A percentile compares a stretch with the other conserved stretches of the same genome.
Evolutionary conservation across 2,113 vertebrate species (phyloP).

Genomic region (Lipophrys pholis): DNA sequence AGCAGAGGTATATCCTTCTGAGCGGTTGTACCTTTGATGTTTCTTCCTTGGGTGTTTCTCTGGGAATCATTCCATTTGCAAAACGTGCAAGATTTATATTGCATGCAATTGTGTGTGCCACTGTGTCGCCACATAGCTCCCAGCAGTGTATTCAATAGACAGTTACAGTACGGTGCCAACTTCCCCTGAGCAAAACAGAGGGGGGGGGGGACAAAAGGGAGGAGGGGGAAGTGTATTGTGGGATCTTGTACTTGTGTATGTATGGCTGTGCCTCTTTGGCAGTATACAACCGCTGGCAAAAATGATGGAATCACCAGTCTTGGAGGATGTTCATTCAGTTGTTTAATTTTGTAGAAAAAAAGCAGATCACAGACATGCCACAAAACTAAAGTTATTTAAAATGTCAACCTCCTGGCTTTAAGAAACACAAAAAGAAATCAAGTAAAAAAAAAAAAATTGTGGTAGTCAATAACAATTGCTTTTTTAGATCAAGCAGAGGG

Average conservation of each 20-base stretch:
- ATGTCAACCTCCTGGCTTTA: too few relatives aligned
- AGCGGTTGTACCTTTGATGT: conserved; percentile 64
- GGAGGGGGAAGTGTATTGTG: conserved; percentile 28
- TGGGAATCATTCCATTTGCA: conserved; percentile 54
- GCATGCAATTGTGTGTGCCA: conserved; percentile 34
- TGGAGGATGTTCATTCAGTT: too few relatives aligned
- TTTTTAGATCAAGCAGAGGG: too few relatives aligned
- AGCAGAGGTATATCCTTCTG: conserved; percentile 42
- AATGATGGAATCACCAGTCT: too few relatives aligned
- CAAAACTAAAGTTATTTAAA: too few relatives aligned
- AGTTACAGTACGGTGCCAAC: conserved; percentile 43
- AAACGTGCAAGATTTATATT: conserved; percentile 45
- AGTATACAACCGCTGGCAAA: too few relatives aligned
- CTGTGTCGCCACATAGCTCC: conserved; percentile 47
- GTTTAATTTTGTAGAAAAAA: too few relatives aligned
- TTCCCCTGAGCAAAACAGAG: conserved; percentile 43
- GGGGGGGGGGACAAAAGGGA: conserved; percentile 23
- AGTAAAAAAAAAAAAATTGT: too few relatives aligned
- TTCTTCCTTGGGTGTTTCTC: conserved; percentile 59
- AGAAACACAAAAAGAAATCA: too few relatives aligned
- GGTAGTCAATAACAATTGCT: too few relatives aligned
- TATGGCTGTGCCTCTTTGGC: neutral
- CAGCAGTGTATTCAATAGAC: conserved; percentile 43
- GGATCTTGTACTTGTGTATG: conserved; percentile 7
- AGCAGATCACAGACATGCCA: too few relatives aligned